These are phyloP conservation scores for Proteles cristata DNA, from an alignment of 2,113 vertebrate species.

Conservation along the genomic window DNA sequence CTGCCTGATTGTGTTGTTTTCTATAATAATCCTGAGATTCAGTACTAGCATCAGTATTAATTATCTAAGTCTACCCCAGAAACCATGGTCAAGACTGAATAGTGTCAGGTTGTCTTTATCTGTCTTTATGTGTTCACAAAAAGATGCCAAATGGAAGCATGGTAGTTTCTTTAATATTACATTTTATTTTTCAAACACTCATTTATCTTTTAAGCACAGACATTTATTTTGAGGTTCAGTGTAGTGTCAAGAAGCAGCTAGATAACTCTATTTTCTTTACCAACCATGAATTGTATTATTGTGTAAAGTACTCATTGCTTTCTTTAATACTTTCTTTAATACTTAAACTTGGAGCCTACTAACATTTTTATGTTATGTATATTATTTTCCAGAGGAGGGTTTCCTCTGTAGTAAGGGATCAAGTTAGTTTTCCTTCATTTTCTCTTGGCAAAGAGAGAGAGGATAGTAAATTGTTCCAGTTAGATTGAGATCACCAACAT, in stretches of 20 bases:
- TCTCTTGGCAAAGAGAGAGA: constrained; percentile 5
- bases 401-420: background rate
- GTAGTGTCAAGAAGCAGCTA: background rate
- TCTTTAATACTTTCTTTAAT: background rate
- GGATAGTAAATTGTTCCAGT: constrained; percentile 14
- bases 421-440: constrained; percentile 52
- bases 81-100: background rate
- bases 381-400: background rate
- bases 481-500: constrained; percentile 23
- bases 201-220: background rate
- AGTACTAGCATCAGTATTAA: background rate
- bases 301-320: background rate
- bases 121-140: background rate
- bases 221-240: background rate
- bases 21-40: background rate
- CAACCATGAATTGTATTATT: background rate
- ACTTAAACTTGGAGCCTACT: background rate
- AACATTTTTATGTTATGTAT: background rate
- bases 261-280: background rate
- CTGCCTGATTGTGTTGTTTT: background rate
- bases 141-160: background rate
- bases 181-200: background rate
- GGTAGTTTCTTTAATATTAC: background rate
- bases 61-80: background rate
- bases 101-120: background rate